phyloP scores from a whole-genome alignment of 2,797 vertebrate genomes.

The Enteromius viviparus region DNA sequence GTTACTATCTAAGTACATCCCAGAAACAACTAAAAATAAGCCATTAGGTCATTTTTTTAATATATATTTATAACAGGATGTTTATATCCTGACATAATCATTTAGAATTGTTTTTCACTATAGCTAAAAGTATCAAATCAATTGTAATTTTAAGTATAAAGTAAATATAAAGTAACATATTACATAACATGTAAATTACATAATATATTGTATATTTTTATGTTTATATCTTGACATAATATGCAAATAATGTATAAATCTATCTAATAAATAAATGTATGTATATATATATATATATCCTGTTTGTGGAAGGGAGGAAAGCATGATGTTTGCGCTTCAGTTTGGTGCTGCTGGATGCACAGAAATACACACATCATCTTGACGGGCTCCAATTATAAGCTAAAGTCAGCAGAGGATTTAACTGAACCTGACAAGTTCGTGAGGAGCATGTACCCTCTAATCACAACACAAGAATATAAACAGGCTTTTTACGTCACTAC shows the following conservation, averaged over 20 bases:
- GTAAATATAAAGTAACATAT: background rate
- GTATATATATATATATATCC: background rate
- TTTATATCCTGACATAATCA: background rate
- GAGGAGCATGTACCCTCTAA: background rate
- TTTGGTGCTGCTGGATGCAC: background rate
- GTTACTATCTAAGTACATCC: background rate
- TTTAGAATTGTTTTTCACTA: background rate
- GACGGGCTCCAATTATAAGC: constrained; percentile 18
- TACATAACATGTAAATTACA: background rate
- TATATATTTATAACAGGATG: background rate
- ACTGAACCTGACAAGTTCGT: constrained; percentile 12
- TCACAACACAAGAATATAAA: constrained; percentile 21
- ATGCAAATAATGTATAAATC: background rate
- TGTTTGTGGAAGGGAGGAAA: background rate
- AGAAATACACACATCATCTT: constrained; percentile 21
- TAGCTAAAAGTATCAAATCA: background rate
- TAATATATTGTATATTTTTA: background rate
- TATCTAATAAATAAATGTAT: too few relatives aligned
- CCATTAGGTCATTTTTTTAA: background rate
- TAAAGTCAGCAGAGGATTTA: constrained; percentile 22
- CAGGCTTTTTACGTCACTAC: background rate
- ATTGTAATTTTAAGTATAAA: background rate
- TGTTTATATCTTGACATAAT: background rate
- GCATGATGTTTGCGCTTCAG: background rate
- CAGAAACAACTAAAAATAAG: constrained; percentile 24